A percentile compares a stretch with the other conserved stretches of the same genome.
phyloP scores from a whole-genome alignment of 1,140 invertebrate species.

The Phymorhynchus buccinoides region DNA sequence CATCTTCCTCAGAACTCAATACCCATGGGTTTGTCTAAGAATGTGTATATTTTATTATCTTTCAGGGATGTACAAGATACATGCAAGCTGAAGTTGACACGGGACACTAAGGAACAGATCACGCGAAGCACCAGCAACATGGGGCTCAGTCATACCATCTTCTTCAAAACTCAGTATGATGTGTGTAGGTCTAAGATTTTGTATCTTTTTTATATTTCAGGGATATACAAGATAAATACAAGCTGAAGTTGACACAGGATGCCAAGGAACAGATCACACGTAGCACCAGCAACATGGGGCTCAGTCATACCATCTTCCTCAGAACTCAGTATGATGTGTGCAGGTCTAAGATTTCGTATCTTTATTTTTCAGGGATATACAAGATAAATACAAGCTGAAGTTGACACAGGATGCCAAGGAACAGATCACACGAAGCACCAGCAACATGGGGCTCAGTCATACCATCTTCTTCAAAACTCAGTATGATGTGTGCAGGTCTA shows the following conservation, averaged over 20 bases:
- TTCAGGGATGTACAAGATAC: slow-evolving; percentile 73
- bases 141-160: slow-evolving; percentile 69
- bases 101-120: slow-evolving; percentile 67
- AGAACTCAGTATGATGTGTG: slow-evolving; percentile 73
- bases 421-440: slow-evolving; percentile 65
- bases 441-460: slow-evolving; percentile 65
- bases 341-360: too few species aligned
- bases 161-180: slow-evolving; percentile 73
- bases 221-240: slow-evolving; percentile 72
- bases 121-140: slow-evolving; percentile 60
- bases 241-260: slow-evolving; percentile 69
- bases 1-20: slow-evolving; percentile 72
- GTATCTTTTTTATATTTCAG: too few species aligned
- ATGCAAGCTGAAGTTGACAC: slow-evolving; percentile 70
- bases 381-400: slow-evolving; percentile 72
- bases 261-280: slow-evolving; percentile 65
- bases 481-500: slow-evolving; percentile 72
- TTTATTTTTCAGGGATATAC: slow-evolving; percentile 72
- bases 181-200: too few species aligned
- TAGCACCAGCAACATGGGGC: slow-evolving; percentile 60
- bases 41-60: too few species aligned
- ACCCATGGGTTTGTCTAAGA: too few species aligned
- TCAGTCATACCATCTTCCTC: slow-evolving; percentile 71
- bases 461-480: slow-evolving; percentile 73
- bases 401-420: slow-evolving; percentile 68